Evolutionary conservation across 64 coral and sea anemone species (phyloP), one percentile per base, ranked within the genome.

Genomic region (Montipora cactus): DNA sequence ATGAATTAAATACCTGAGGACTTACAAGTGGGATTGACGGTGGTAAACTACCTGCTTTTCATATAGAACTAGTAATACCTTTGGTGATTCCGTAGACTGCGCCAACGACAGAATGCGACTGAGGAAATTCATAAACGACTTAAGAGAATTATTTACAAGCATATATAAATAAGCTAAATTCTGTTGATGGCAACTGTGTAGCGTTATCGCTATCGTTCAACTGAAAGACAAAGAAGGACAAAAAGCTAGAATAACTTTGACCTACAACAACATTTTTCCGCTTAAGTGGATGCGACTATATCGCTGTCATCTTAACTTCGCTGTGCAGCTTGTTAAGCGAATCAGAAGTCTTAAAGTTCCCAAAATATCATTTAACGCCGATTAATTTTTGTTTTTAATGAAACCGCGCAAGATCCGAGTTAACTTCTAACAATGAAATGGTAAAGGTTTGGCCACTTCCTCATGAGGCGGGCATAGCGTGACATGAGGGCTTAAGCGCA

Each of bases 81-180:
- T 46, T 48, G 22, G 13, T 15, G 57, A 45, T 47, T 51, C 3
- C 3, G 8, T 28, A 44, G 15, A 69, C 3, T 22, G 14, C 8
- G 81, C 45, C 10, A 22, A 62, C 25, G 50, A 81, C 4, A 71
- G 19, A 23, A 71, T 4, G 19, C 44, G 44, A 44, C 59, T 49
- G 81, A 22, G 44, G 15, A 84, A 84, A 84, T 69, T 69, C 48
- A 84, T 37, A 69, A 84, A 47, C 59, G 61, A 84, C 62, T 69
- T 69, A 10, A 84, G 59, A 67, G 9, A 9, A 19, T 57, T 84
- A 69, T 84, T 8, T 84, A 84, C 81, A 84, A 49, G 61, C 59
- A 59, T 84, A 84, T 67, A 69, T 84, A 84, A 84, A 84, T 84
- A 84, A 48, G 81, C 81, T 84, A 67, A 84, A 14, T 48, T 83